A percentile compares a stretch with the other conserved stretches of the same genome.
Conservation (phyloP, 2,888 invertebrate species). For the Xestobium rufovillosum region DNA sequence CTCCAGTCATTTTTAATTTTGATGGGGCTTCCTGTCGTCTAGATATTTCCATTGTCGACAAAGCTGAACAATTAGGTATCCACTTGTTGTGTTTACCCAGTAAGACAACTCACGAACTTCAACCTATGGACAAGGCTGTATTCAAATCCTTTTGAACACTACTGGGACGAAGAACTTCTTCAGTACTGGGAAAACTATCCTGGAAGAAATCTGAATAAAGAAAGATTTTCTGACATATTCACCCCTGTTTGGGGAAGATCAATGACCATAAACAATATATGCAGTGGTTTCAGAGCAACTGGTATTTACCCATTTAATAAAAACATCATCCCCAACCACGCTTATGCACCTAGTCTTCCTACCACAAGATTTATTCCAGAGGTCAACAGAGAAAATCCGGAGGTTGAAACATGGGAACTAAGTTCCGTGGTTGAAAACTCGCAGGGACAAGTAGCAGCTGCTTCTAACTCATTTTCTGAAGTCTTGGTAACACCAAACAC, state of each 20-base stretch:
- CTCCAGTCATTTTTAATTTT: conserved; percentile 22
- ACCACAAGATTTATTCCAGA: too few relatives aligned
- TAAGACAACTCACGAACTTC: too few relatives aligned
- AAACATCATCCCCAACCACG: conserved; percentile 25
- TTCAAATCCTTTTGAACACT: conserved; percentile 30
- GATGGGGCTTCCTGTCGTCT: conserved; percentile 26
- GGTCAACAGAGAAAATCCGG: conserved; percentile 4
- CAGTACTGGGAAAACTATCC: conserved; percentile 26
- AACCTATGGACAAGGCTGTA: too few relatives aligned
- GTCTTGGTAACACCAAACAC: conserved; percentile 5
- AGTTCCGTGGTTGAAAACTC: conserved; percentile 4
- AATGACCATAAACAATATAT: conserved; percentile 24
- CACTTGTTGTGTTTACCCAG: too few relatives aligned
- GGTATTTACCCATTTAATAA: too few relatives aligned
- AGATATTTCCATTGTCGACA: conserved; percentile 29
- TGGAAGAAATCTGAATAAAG: conserved; percentile 28
- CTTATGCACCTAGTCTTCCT: conserved; percentile 23
- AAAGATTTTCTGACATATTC: conserved; percentile 27
- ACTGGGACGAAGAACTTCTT: conserved; percentile 33
- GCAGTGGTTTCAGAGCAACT: too few relatives aligned
- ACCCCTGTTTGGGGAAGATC: conserved; percentile 26
- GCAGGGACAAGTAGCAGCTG: neutral
- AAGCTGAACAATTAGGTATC: conserved; percentile 28
- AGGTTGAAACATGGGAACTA: conserved; percentile 9
- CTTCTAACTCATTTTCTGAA: conserved; percentile 6